Percentiles rank a stretch among this genome's conserved stretches.
Conservation (phyloP, 2,797 vertebrate genomes). For the Meda fulgida region DNA sequence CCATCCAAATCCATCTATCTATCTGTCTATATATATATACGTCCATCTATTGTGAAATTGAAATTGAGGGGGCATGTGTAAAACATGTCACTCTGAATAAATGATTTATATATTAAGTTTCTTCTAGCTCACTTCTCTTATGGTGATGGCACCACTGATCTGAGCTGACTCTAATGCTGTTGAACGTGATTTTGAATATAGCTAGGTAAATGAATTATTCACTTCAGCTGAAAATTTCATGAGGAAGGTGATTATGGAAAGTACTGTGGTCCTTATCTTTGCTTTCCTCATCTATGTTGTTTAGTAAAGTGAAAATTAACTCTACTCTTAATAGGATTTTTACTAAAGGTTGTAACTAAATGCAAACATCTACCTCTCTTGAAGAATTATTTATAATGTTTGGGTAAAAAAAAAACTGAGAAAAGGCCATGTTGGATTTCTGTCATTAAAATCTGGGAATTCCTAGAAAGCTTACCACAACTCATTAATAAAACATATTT, state of each 20-base stretch:
- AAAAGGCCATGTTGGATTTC: background rate
- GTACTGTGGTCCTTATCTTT: constrained; percentile 62
- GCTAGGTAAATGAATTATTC: constrained; percentile 76
- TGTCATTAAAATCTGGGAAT: background rate
- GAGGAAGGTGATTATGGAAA: constrained; percentile 78
- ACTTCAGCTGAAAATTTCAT: constrained; percentile 77
- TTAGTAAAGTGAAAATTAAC: constrained; percentile 46
- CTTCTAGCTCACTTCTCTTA: constrained; percentile 30
- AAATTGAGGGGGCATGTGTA: background rate
- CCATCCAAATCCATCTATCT: rapidly evolving
- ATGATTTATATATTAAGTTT: constrained; percentile 66
- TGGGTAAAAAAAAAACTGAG: background rate
- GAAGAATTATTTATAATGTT: background rate
- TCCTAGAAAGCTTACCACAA: background rate
- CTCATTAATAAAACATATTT: background rate
- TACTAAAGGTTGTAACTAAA: constrained; percentile 66
- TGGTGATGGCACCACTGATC: constrained; percentile 61
- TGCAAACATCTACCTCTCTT: background rate
- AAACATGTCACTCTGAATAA: constrained; percentile 54
- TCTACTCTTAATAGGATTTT: constrained; percentile 53
- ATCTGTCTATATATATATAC: too few relatives aligned
- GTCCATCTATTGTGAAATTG: background rate
- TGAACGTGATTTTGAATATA: constrained; percentile 74
- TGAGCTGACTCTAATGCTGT: constrained; percentile 68
- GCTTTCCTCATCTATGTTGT: constrained; percentile 28